A percentile compares a stretch with the other conserved stretches of the same genome.
These are phyloP conservation scores for Macaria liturata DNA, from an alignment of 2,888 invertebrate species.

Conservation along the genomic window DNA sequence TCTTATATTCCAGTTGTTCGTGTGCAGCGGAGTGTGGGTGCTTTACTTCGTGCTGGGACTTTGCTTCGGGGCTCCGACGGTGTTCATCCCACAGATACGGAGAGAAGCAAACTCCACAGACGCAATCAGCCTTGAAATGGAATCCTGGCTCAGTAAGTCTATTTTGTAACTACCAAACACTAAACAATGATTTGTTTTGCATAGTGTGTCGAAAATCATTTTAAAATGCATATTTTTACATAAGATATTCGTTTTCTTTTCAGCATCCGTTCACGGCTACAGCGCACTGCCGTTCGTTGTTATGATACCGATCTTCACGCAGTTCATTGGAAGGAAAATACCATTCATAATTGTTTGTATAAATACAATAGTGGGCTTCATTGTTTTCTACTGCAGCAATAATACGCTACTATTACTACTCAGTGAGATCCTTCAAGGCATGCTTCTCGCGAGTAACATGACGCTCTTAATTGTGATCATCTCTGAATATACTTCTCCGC, in stretches of 20 bases:
- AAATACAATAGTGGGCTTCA: conserved; percentile 44
- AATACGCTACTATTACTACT: conserved; percentile 45
- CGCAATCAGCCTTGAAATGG: conserved; percentile 44
- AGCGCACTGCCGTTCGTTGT: conserved; percentile 48
- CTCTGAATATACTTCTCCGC: conserved; percentile 52
- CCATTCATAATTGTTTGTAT: conserved; percentile 45
- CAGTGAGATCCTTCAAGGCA: conserved; percentile 50
- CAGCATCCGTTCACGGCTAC: conserved; percentile 53
- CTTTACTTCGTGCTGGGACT: conserved; percentile 49
- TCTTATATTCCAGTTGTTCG: conserved; percentile 43
- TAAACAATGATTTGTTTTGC: too few species aligned
- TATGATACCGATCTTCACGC: conserved; percentile 45
- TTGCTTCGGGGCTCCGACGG: conserved; percentile 54
- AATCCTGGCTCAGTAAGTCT: conserved; percentile 55
- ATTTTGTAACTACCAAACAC: too few species aligned
- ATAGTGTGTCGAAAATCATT: too few species aligned
- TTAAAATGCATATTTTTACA: too few species aligned
- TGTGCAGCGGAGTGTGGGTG: conserved; percentile 44
- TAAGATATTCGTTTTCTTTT: conserved; percentile 25
- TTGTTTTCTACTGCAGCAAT: conserved; percentile 50
- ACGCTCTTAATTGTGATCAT: conserved; percentile 51
- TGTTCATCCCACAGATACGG: conserved; percentile 50
- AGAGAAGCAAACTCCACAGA: conserved; percentile 46
- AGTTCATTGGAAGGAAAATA: conserved; percentile 46
- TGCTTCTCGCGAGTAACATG: conserved; percentile 46